Percentiles rank a stretch among this genome's conserved stretches.
Evolutionary conservation across 2,113 vertebrate species (phyloP).

Genomic region (Bambusicola thoracicus): DNA sequence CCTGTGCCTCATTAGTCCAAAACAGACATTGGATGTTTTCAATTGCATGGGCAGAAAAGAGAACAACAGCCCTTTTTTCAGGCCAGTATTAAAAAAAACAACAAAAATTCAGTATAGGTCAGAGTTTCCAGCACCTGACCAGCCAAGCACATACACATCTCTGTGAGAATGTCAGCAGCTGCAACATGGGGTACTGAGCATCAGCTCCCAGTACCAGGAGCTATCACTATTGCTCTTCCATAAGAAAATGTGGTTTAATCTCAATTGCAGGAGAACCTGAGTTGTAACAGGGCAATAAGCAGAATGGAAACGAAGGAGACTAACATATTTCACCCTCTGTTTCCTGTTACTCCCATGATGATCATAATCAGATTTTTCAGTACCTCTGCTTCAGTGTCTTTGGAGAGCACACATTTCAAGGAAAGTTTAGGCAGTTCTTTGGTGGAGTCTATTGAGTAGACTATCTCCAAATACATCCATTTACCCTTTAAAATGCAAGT

Average conservation of each 20-base stretch:
- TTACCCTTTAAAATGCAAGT: slow-evolving; percentile 24
- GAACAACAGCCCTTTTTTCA: not conserved
- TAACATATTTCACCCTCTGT: not conserved
- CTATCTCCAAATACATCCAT: slow-evolving; percentile 16
- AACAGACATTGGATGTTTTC: not conserved
- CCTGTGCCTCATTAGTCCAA: not conserved
- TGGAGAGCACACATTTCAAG: not conserved
- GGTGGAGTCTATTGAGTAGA: not conserved
- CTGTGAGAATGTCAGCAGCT: rapidly evolving
- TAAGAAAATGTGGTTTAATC: not conserved
- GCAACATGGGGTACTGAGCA: not conserved
- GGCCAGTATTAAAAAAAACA: not conserved
- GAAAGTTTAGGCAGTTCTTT: not conserved
- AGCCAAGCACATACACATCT: not conserved
- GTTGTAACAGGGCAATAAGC: not conserved
- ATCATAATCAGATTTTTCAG: not conserved
- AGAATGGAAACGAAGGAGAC: not conserved
- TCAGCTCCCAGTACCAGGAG: not conserved
- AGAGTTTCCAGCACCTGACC: not conserved
- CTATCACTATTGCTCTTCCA: not conserved
- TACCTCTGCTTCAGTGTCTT: not conserved
- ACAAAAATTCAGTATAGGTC: not conserved
- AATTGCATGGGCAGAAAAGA: not conserved
- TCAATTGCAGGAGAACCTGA: not conserved
- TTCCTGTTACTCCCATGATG: not conserved